Evolutionary conservation across 1,140 invertebrate species (phyloP).

Genomic region (Chionoecetes opilio): DNA sequence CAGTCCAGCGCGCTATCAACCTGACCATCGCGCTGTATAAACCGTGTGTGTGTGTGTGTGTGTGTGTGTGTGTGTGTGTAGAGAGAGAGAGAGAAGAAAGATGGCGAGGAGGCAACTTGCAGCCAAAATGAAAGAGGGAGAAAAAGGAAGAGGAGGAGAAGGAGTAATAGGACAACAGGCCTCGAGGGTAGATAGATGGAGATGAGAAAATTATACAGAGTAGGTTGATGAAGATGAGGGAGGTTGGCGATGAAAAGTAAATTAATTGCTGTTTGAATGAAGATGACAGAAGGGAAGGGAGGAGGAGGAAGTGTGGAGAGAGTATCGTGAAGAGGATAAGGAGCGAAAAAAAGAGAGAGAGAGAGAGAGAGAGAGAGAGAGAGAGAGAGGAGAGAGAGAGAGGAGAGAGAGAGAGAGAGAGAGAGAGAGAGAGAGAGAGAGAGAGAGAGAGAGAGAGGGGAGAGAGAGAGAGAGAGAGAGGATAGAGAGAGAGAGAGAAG

Average conservation of each 20-base stretch:
- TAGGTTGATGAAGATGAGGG: not conserved
- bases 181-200: not conserved
- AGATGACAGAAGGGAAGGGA: not conserved
- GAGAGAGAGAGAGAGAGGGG: not conserved
- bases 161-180: not conserved
- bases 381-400: not conserved
- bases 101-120: not conserved
- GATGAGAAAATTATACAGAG: conserved; percentile 11
- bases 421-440: not conserved
- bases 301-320: not conserved
- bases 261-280: not conserved
- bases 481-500: not conserved
- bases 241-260: not conserved
- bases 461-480: not conserved
- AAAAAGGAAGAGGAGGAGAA: not conserved
- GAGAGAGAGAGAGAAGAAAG: not conserved
- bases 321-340: not conserved
- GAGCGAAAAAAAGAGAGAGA: not conserved
- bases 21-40: too few species aligned
- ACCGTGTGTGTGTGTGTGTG: not conserved
- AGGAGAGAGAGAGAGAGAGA: not conserved
- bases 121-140: not conserved
- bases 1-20: too few species aligned
- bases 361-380: conserved; percentile 6
- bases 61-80: not conserved